Base-by-base conservation (phyloP, 2,888 invertebrate species). In the Drosophila meridiana region DNA sequence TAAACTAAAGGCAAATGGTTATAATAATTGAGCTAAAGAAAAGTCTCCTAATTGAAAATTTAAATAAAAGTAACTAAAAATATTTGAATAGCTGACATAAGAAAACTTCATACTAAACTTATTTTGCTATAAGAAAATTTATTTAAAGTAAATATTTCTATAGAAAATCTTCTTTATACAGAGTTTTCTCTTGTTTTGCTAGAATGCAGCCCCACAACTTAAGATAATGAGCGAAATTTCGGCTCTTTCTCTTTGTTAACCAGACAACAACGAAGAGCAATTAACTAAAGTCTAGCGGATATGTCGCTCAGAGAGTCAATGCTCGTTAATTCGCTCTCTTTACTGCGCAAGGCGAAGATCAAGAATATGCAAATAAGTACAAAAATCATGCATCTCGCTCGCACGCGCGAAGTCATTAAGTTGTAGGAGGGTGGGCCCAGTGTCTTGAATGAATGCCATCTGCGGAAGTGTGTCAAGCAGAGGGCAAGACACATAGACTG, bases 381-480 rank as follows among this genome's bases (percentile, higher is more conserved):
- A 48, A 48, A 20, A 36, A 9, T 6, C 2, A 7, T 32, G 57
- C 40, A 57, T 48, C 47, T 56, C 47, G 34, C 40, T 69, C 69
- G 30, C 69, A 20, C 57, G 9, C 47, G 28, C 28, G 1, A 13
- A 42, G 69, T 57, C 13, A 28, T 56, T 26, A 55, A 55, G 40
- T 34, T 36, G 50, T 56, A 62, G 38, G 50, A 50, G 62, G 65
- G 65, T 53, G 63, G 66, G 48, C 28, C 55, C 69, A 75, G 59
- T 73, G 75, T 68, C 65, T 77, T 89, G 89, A 84, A 89, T 89
- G 87, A 84, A 89, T 71, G 53, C 67, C 67, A 69, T 66, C 59
- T 66, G 59, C 82, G 82, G 76, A 89, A 87, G 82, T 81, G 76
- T 89, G 79, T 87, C 85, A 78, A 55, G 53, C 65, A 60, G 42